Conservation (phyloP, 2,797 vertebrate species). For the Sebastes ruberrimus region DNA sequence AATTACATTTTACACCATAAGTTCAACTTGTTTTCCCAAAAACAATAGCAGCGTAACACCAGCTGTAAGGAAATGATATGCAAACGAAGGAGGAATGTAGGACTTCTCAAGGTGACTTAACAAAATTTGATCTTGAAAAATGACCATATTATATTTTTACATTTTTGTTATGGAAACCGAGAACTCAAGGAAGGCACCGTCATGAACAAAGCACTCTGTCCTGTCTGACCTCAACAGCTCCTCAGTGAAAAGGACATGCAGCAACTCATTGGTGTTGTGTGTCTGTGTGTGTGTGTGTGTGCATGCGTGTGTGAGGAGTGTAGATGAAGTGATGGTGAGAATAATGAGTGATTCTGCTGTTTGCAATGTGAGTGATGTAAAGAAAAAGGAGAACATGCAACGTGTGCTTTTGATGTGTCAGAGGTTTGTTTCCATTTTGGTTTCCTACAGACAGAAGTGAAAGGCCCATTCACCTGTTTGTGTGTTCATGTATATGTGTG, state of each 20-base stretch:
- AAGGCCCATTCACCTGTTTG: constrained; percentile 23
- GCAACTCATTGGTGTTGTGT: constrained; percentile 5
- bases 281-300: neutral
- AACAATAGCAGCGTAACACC: constrained; percentile 66
- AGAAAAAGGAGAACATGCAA: constrained; percentile 46
- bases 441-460: constrained; percentile 35
- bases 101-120: constrained; percentile 24
- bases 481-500: neutral
- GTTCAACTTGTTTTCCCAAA: constrained; percentile 29
- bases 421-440: constrained; percentile 32
- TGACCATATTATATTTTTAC: neutral
- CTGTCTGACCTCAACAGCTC: constrained; percentile 18
- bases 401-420: constrained; percentile 54
- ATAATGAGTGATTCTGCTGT: neutral
- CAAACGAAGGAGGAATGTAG: constrained; percentile 61
- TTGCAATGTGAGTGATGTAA: neutral
- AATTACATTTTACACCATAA: constrained; percentile 36
- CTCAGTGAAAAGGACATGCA: constrained; percentile 31
- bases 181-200: constrained; percentile 77
- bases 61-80: constrained; percentile 51
- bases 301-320: constrained; percentile 1
- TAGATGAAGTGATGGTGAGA: neutral
- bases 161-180: constrained; percentile 51
- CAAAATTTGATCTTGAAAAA: constrained; percentile 44
- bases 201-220: constrained; percentile 61